These are phyloP conservation scores for Benitochromis conjunctus DNA, from an alignment of 2,113 vertebrate genomes.

Conservation along the genomic window DNA sequence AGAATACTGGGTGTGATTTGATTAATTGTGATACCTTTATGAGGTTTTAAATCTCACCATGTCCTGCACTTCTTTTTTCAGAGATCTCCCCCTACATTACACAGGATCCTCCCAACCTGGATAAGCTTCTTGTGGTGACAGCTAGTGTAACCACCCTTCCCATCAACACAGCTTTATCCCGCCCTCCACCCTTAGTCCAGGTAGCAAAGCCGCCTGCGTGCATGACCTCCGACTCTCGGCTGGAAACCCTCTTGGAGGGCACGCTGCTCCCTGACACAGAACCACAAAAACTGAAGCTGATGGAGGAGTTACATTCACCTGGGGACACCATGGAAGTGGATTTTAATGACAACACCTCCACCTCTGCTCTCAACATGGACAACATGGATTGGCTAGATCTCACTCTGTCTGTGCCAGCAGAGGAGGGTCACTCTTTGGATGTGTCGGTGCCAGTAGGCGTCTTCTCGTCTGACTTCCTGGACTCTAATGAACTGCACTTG, in stretches of 20 bases:
- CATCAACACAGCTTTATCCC: conserved; percentile 86
- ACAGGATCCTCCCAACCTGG: conserved; percentile 81
- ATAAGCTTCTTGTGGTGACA: conserved; percentile 89
- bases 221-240: conserved; percentile 80
- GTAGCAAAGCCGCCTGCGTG: conserved; percentile 77
- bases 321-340: conserved; percentile 81
- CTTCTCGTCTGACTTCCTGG: conserved; percentile 84
- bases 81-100: conserved; percentile 92
- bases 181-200: conserved; percentile 88
- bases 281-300: conserved; percentile 73
- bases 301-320: conserved; percentile 87
- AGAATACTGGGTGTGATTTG: background rate
- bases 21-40: background rate
- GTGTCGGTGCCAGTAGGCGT: conserved; percentile 65
- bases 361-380: conserved; percentile 80
- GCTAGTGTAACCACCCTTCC: conserved; percentile 93
- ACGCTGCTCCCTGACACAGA: conserved; percentile 64
- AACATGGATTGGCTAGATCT: conserved; percentile 98
- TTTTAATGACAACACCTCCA: conserved; percentile 58
- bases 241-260: conserved; percentile 86
- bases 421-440: conserved; percentile 83
- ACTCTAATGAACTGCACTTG: conserved; percentile 85
- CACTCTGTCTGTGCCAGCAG: conserved; percentile 80
- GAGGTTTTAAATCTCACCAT: background rate
- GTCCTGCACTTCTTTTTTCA: conserved; percentile 45